A percentile compares a stretch with the other conserved stretches of the same genome.
phyloP scores from a whole-genome alignment of 2,888 invertebrate genomes.

The Nomada fabriciana region DNA sequence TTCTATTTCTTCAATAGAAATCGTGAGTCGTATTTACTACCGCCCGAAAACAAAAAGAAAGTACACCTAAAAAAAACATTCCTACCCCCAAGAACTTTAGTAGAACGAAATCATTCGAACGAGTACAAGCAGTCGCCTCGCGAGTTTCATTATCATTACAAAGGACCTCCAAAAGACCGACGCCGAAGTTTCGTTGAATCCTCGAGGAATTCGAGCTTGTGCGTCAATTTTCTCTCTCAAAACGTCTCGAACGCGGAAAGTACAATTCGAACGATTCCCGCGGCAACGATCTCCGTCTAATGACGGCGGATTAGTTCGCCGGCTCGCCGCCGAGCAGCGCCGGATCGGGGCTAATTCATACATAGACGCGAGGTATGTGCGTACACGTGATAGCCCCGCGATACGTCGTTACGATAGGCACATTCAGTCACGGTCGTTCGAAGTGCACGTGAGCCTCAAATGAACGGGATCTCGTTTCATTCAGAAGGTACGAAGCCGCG shows the following conservation, averaged over 20 bases:
- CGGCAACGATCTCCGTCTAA: conserved; percentile 8
- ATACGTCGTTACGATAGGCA: conserved; percentile 47
- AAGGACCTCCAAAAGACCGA: not conserved
- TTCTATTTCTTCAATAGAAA: no score
- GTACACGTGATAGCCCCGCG: conserved; percentile 45
- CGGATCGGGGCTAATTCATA: conserved; percentile 13
- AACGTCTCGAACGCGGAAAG: not conserved
- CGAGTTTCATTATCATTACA: not conserved
- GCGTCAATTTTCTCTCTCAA: not conserved
- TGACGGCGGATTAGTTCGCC: not conserved
- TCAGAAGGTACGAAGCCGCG: conserved; percentile 48
- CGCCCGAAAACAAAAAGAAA: no score
- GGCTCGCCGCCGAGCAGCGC: not conserved
- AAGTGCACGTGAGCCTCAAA: conserved; percentile 69
- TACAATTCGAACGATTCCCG: conserved; percentile 26
- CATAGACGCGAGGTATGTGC: conserved; percentile 16
- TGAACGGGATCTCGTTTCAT: conserved; percentile 56
- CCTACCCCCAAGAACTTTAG: not conserved
- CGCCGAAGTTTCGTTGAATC: not conserved
- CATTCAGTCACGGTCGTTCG: conserved; percentile 51
- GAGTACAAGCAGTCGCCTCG: no score
- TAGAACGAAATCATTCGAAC: not conserved
- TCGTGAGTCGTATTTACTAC: no score
- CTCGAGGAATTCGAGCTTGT: not conserved
- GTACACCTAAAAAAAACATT: no score